phyloP scores from a whole-genome alignment of 2,888 invertebrate genomes.

The Philhelius pedissequus region DNA sequence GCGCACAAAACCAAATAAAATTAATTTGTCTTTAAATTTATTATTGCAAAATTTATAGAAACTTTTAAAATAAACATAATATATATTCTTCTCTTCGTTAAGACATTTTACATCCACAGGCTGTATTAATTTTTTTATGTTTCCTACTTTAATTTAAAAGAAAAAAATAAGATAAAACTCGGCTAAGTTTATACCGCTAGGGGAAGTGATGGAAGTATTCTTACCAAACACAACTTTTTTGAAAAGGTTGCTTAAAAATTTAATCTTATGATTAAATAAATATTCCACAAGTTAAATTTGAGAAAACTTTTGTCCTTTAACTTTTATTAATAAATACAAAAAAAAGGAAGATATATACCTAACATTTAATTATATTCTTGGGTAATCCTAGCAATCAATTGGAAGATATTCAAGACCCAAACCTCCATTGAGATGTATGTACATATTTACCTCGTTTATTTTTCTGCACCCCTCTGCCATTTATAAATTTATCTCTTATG shows the following conservation, averaged over 20 bases:
- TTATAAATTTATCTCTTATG: background rate
- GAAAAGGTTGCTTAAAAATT: conserved; percentile 29
- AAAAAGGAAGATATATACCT: background rate
- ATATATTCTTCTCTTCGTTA: background rate
- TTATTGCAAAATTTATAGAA: too few species aligned
- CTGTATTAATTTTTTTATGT: background rate
- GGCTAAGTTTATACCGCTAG: conserved; percentile 18
- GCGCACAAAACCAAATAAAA: too few species aligned
- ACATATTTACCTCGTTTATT: background rate
- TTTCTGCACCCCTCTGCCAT: background rate
- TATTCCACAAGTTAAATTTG: conserved; percentile 25
- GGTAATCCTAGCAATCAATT: conserved; percentile 53
- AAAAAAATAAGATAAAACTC: too few species aligned
- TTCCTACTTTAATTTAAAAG: background rate
- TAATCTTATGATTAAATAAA: conserved; percentile 16
- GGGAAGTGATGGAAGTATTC: conserved; percentile 20
- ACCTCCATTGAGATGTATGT: background rate
- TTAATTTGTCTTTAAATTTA: too few species aligned
- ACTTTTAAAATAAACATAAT: too few species aligned
- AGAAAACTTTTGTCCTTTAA: background rate
- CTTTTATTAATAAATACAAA: too few species aligned
- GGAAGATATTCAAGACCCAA: background rate
- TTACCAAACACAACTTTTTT: background rate
- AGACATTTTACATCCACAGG: background rate
- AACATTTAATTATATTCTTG: conserved; percentile 32